Evolutionary conservation across 2,113 vertebrate species (phyloP), one percentile per base, ranked within the genome.

Genomic region (Phylloscopus trochiloides): DNA sequence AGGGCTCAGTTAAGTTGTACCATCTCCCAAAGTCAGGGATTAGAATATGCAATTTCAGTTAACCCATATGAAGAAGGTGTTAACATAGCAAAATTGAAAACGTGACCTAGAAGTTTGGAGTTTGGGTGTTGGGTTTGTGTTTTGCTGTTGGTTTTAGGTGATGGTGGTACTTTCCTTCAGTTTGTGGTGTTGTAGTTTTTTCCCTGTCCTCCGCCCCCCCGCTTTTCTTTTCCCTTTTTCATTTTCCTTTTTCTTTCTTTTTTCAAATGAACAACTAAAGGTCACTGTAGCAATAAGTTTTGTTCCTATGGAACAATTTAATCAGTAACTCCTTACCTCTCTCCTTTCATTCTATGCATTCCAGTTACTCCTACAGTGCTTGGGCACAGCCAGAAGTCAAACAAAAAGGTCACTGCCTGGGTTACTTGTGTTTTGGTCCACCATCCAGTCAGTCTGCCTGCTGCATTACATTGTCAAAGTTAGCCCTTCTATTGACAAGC

Each of bases 381-480:
- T 79, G 17, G 75, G 59, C 96, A 67, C 86, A 95, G 81, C 55
- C 84, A 95, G 73, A 93, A 96, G 88, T 83, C 88, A 93, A 86
- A 88, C 62, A 84, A 57, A 95, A 95, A 88, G 97, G 91, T 97
- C 77, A 84, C 85, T 94, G 62, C 61, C 70, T 70, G 65, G 80
- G 91, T 94, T 95, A 59, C 92, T 97, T 95, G 65, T 96, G 86
- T 92, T 93, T 86, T 96, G 81, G 94, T 96, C 77, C 79, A 89
- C 95, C 73, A 86, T 94, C 36, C 86, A 92, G 86, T 66, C 79
- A 77, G 63, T 96, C 96, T 97, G 82, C 94, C 92, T 71, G 93
- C 97, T 97, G 96, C 97, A 97, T 97, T 98, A 96, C 96, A 93
- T 98, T 98, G 97, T 98, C 97, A 98, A 96, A 94, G 88, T 95